Base-by-base conservation (phyloP, 2,113 vertebrate genomes). In the Piprites chloris region DNA sequence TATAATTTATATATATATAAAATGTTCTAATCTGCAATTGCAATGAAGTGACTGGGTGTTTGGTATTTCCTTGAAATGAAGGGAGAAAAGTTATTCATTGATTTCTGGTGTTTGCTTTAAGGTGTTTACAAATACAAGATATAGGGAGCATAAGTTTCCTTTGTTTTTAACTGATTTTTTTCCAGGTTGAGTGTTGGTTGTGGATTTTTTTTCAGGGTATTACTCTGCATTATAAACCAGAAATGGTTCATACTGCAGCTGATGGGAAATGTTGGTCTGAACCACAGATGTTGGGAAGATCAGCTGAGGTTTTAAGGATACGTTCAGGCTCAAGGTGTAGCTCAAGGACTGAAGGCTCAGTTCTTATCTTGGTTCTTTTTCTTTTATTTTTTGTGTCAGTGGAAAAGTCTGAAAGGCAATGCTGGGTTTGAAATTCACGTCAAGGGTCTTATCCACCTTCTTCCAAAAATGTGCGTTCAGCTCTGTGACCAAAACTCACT, bases 21-120 rank as follows among this genome's bases (percentile, higher is more conserved):
- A 83, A 8, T 47, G 7, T 32, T 87, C 59, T 94, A 91, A 95
- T 92, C 66, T 92, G 52, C 66, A 84, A 83, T 75, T 91, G 80
- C 73, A 61, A 39, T 30, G 66, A 91, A 78, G 59, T 1, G 6
- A 41, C 66, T 96, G 37, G 58, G 61, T 69, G 27, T 28, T 93
- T 91, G 26, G 49, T 81, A 90, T 95, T 91, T 68, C 92, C 87
- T 94, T 87, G 59, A 95, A 95, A 90, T 83, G 32, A 94, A 96
- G 92, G 52, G 49, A 63, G 42, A 77, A 93, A 85, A 95, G 42
- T 32, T 87, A 61, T 92, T 96, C 71, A 69, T 93, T 92, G 84
- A 89, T 93, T 50, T 96, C 66, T 33, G 72, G 39, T 80, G 76
- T 87, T 96, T 96, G 87, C 92, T 97, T 95, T 88, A 94, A 97